These are phyloP conservation scores for Spodoptera frugiperda DNA, from an alignment of 1,140 invertebrate genomes.

Conservation along the genomic window DNA sequence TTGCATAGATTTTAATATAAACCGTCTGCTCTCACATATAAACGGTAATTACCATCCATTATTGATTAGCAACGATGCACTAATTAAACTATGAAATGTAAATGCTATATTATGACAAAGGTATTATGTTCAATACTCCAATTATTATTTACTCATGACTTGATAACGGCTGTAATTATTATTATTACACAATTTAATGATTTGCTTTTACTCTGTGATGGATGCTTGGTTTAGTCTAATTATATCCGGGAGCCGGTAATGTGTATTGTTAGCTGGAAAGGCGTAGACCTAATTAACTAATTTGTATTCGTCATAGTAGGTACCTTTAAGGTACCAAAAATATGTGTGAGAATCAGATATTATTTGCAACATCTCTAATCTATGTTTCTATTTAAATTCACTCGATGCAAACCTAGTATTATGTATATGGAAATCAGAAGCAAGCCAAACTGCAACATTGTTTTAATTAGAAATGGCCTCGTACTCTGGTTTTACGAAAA, in stretches of 20 bases:
- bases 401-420: no score
- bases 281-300: not conserved
- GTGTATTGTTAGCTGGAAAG: not conserved
- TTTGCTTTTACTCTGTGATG: not conserved
- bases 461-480: no score
- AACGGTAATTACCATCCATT: conserved; percentile 62
- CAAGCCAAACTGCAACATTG: no score
- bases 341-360: no score
- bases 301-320: not conserved
- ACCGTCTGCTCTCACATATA: conserved; percentile 49
- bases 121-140: not conserved
- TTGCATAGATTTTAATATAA: conserved; percentile 77
- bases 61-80: conserved; percentile 57
- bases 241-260: not conserved
- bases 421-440: no score
- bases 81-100: conserved; percentile 54
- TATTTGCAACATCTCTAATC: no score
- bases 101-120: conserved; percentile 33
- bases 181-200: conserved; percentile 6
- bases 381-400: no score
- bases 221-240: conserved; percentile 1
- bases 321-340: no score
- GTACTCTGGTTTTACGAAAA: no score
- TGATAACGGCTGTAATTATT: conserved; percentile 14
- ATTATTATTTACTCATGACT: conserved; percentile 25